phyloP scores from a whole-genome alignment of 2,113 vertebrate species.

The Lagopus muta region DNA sequence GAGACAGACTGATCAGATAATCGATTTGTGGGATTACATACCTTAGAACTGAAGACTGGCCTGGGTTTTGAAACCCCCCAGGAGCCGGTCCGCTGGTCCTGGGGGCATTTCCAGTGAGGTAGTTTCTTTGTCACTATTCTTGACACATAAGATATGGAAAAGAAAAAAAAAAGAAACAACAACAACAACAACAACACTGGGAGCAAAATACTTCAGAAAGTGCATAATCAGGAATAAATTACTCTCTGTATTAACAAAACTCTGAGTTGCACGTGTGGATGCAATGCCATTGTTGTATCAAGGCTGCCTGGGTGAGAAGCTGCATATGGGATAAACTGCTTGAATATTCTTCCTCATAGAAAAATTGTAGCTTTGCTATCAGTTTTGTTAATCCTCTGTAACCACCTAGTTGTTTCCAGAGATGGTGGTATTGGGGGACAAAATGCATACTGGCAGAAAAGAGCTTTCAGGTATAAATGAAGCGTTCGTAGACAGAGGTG shows the following conservation, averaged over 20 bases:
- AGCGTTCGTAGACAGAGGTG: too few relatives aligned
- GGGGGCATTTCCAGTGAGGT: constrained; percentile 93
- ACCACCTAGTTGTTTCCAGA: too few relatives aligned
- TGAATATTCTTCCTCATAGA: too few relatives aligned
- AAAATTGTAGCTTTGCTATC: too few relatives aligned
- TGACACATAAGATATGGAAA: constrained; percentile 43
- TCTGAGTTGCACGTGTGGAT: not conserved
- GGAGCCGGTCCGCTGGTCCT: constrained; percentile 84
- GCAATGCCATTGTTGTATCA: fast-evolving
- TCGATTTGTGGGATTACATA: constrained; percentile 72
- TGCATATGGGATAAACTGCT: not conserved
- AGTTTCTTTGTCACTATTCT: constrained; percentile 94
- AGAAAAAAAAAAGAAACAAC: too few relatives aligned
- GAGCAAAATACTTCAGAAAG: not conserved
- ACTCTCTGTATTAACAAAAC: not conserved
- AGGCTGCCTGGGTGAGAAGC: not conserved
- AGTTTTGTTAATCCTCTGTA: too few relatives aligned
- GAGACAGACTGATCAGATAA: constrained; percentile 80
- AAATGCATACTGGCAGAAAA: too few relatives aligned
- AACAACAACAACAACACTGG: fast-evolving
- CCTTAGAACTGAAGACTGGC: constrained; percentile 77
- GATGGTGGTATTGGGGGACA: too few relatives aligned
- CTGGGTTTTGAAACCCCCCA: constrained; percentile 81
- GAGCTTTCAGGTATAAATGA: too few relatives aligned
- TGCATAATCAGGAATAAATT: not conserved